Base-by-base conservation (phyloP, 2,888 invertebrate genomes). In the Euspilapteryx auroguttella region DNA sequence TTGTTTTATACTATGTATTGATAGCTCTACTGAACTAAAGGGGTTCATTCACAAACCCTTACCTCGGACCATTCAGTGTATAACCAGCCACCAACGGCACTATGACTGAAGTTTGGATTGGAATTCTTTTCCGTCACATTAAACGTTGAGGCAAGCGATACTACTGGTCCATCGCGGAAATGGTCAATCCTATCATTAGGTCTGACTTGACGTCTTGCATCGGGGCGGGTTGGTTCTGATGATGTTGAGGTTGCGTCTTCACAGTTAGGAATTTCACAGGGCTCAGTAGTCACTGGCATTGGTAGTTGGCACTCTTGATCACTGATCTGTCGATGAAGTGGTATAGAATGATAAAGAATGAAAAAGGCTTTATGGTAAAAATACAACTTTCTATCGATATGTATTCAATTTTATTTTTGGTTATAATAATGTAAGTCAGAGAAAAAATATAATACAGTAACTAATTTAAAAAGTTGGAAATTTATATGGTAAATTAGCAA, bases 51-150 rank as follows among this genome's bases (percentile, higher is more conserved):
- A n/a, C n/a, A n/a, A n/a, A n/a, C n/a, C n/a, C 46, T 37, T 43
- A 80, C 81, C 56, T 79, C 68, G 14, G 78, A 77, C 81, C 81
- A 82, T 15, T 79, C 79, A 1, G 81, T 80, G 37, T 79, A 80
- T 20, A 81, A 55, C 81, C 81, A 82, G 26, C 80, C 75, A 8
- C 66, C 71, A 23, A 54, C 54, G 10, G 61, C 68, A 29, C 51
- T 68, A 33, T 55, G 64, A 27, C 50, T 62, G 33, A 54, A 75
- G 9, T 53, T 49, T 0, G 58, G 53, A 21, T 57, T 53, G 12
- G 51, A 42, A 2, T 53, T 50, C 1, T 59, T 44, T 9, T 55
- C 39, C 25, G 63, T 66, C 17, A 55, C 63, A 2, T 62, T 63
- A 10, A 59, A 53, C 9, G 49, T 36, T 0, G 52, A 43, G 2